These are phyloP conservation scores for Pammene fasciana DNA, from an alignment of 2,888 invertebrate species.

Conservation along the genomic window DNA sequence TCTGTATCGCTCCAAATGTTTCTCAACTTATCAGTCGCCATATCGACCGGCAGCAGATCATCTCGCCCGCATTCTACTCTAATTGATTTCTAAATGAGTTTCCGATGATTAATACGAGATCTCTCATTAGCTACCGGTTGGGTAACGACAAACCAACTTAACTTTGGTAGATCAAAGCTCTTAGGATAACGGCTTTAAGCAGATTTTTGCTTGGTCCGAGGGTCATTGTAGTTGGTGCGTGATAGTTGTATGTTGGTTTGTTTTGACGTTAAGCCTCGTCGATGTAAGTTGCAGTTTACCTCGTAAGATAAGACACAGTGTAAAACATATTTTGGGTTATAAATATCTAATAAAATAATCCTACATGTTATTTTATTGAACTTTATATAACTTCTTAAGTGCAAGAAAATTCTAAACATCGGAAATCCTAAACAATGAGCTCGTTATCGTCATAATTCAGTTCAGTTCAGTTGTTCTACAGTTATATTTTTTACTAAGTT, in stretches of 20 bases:
- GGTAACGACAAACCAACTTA: slow-evolving; percentile 4
- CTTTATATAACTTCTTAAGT: no score
- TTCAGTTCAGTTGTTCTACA: no score
- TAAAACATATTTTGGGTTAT: neutral
- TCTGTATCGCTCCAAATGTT: slow-evolving; percentile 32
- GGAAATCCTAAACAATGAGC: no score
- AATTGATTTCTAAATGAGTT: slow-evolving; percentile 41
- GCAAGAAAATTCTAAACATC: no score
- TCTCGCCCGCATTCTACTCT: slow-evolving; percentile 34
- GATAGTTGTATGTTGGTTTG: slow-evolving; percentile 3
- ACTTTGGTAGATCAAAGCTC: slow-evolving; percentile 7
- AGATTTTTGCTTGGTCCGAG: slow-evolving; percentile 14
- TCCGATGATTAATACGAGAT: slow-evolving; percentile 38
- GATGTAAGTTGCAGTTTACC: slow-evolving; percentile 3
- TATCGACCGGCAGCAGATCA: slow-evolving; percentile 33
- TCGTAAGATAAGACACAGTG: neutral
- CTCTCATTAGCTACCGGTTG: slow-evolving; percentile 37
- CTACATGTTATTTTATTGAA: neutral
- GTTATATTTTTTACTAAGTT: no score
- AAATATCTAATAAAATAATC: no score
- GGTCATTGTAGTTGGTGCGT: neutral
- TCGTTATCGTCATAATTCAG: no score
- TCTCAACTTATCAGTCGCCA: slow-evolving; percentile 34
- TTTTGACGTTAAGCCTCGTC: slow-evolving; percentile 16
- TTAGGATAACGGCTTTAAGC: slow-evolving; percentile 13